Conservation (phyloP, 2,888 invertebrate species). For the Dusona sp. region DNA sequence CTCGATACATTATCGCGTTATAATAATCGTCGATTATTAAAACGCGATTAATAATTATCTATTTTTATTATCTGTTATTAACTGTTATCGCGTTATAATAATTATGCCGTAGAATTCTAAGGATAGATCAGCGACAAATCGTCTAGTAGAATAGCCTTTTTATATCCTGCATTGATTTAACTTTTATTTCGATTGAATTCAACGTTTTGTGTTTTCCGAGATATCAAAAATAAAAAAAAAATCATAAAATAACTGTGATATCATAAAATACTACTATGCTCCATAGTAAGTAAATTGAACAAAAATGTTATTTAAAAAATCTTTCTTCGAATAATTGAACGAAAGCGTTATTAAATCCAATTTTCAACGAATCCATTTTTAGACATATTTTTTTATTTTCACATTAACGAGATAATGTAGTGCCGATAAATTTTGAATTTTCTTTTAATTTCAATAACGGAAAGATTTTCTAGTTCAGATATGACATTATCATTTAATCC, state of each 20-base stretch:
- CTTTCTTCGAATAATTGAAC: background rate
- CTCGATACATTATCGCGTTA: conserved; percentile 64
- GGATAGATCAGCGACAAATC: conserved; percentile 51
- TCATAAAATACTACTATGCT: background rate
- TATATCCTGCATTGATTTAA: background rate
- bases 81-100: conserved; percentile 64
- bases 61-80: conserved; percentile 45
- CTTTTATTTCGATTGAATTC: background rate
- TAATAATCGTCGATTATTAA: conserved; percentile 63
- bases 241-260: background rate
- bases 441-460: background rate
- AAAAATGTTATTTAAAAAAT: background rate
- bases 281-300: background rate
- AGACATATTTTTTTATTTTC: background rate
- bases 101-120: conserved; percentile 63
- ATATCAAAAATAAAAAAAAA: background rate
- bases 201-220: background rate
- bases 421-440: background rate
- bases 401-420: background rate
- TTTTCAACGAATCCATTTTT: background rate
- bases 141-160: background rate
- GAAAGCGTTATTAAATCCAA: background rate
- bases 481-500: background rate
- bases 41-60: conserved; percentile 65
- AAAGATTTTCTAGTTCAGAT: background rate